Conservation (phyloP, 30 jellyfish, hydroid and myxozoan species). For the Haliclystus octoradiatus region DNA sequence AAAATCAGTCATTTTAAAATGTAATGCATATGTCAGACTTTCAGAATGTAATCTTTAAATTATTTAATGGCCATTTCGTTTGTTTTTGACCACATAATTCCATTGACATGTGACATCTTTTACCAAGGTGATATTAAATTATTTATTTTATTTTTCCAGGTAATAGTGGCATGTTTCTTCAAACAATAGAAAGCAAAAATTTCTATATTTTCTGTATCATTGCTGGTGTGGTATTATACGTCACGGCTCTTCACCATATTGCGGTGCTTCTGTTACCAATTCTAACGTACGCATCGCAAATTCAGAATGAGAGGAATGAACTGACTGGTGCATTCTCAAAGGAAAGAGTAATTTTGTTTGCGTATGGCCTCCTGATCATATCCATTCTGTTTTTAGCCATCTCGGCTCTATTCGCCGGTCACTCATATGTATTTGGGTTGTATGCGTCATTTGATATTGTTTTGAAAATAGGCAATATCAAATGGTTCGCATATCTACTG, state of each 20-base stretch:
- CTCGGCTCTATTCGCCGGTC: neutral
- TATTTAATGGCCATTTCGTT: too few species aligned
- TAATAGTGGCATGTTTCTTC: neutral
- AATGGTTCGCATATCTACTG: neutral
- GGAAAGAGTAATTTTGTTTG: neutral
- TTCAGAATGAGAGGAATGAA: neutral
- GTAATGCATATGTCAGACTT: too few species aligned
- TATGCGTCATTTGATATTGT: neutral
- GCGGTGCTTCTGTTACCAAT: neutral
- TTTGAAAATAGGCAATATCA: neutral
- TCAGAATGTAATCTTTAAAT: too few species aligned
- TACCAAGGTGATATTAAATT: too few species aligned
- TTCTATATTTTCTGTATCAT: neutral
- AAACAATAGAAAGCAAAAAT: neutral
- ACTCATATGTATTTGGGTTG: neutral
- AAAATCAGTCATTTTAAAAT: too few species aligned
- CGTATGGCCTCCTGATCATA: neutral
- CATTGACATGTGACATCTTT: too few species aligned
- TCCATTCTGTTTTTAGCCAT: neutral
- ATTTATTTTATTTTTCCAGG: neutral
- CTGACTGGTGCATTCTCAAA: neutral
- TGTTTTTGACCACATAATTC: too few species aligned
- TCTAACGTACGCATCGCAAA: neutral
- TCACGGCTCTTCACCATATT: slow-evolving; percentile 1
- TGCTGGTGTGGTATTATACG: neutral